phyloP scores from a whole-genome alignment of 1,140 invertebrate genomes.

The Helicoverpa zea region DNA sequence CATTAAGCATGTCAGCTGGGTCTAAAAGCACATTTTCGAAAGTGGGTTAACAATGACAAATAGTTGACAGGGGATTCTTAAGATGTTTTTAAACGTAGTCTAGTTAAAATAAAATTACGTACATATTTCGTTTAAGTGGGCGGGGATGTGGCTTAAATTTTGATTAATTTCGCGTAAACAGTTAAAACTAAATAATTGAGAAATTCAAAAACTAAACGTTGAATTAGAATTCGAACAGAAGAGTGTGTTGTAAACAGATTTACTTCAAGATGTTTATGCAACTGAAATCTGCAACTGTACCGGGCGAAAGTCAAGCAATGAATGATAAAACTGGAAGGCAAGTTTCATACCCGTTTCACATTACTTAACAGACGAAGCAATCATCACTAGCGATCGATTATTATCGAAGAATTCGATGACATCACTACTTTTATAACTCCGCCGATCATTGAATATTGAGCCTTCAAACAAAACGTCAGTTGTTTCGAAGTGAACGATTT shows the following conservation, averaged over 20 bases:
- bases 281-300: not conserved
- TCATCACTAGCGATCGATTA: constrained; percentile 28
- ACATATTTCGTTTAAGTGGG: constrained; percentile 43
- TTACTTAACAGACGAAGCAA: constrained; percentile 34
- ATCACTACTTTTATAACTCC: constrained; percentile 49
- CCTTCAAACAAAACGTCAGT: constrained; percentile 45
- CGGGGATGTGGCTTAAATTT: constrained; percentile 22
- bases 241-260: constrained; percentile 19
- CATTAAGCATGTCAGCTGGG: constrained; percentile 58
- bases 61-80: constrained; percentile 55
- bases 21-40: constrained; percentile 54
- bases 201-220: constrained; percentile 8
- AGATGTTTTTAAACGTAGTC: constrained; percentile 51
- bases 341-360: not conserved
- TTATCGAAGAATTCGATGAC: constrained; percentile 50
- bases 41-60: constrained; percentile 65
- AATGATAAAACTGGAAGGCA: constrained; percentile 22
- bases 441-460: constrained; percentile 35
- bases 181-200: not conserved
- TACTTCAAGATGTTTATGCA: constrained; percentile 23
- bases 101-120: constrained; percentile 42
- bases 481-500: constrained; percentile 49
- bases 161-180: constrained; percentile 16
- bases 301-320: not conserved
- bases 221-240: constrained; percentile 7